phyloP scores from a whole-genome alignment of 2,888 invertebrate genomes.

The Trypoxylon attenuatum region DNA sequence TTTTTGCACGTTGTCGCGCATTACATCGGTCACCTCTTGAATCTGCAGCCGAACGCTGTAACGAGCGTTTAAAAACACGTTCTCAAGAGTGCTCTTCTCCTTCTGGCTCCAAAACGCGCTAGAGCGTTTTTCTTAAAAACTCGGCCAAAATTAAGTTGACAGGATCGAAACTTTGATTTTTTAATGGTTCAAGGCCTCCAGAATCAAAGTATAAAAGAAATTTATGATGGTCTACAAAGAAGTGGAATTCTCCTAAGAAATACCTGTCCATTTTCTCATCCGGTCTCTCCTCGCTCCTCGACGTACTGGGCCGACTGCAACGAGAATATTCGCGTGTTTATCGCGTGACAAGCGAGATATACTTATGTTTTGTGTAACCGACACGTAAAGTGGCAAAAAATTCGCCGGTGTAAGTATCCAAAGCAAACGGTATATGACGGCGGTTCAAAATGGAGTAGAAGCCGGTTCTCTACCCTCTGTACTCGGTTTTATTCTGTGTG shows the following conservation, averaged over 20 bases:
- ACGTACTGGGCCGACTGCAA: constrained; percentile 62
- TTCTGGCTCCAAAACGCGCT: too few species aligned
- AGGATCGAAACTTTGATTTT: neutral
- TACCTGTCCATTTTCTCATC: constrained; percentile 62
- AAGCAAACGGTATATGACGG: too few species aligned
- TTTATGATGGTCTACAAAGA: neutral
- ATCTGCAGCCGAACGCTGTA: constrained; percentile 70
- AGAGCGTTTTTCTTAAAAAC: neutral
- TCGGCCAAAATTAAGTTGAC: neutral
- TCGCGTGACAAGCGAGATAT: neutral
- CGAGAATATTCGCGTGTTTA: neutral
- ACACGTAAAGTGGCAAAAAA: too few species aligned
- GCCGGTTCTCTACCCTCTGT: too few species aligned
- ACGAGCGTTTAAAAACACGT: too few species aligned
- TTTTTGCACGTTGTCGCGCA: constrained; percentile 72
- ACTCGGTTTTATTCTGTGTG: too few species aligned
- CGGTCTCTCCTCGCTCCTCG: constrained; percentile 29
- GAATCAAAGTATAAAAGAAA: neutral
- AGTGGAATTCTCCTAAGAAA: neutral
- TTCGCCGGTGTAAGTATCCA: too few species aligned
- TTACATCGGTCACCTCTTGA: constrained; percentile 71
- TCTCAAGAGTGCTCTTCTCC: too few species aligned
- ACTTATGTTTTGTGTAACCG: constrained; percentile 1
- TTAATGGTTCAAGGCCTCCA: neutral
- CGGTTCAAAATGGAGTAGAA: too few species aligned